Evolutionary conservation across 2,797 vertebrate species (phyloP).

Genomic region (Gymnodraco acuticeps): DNA sequence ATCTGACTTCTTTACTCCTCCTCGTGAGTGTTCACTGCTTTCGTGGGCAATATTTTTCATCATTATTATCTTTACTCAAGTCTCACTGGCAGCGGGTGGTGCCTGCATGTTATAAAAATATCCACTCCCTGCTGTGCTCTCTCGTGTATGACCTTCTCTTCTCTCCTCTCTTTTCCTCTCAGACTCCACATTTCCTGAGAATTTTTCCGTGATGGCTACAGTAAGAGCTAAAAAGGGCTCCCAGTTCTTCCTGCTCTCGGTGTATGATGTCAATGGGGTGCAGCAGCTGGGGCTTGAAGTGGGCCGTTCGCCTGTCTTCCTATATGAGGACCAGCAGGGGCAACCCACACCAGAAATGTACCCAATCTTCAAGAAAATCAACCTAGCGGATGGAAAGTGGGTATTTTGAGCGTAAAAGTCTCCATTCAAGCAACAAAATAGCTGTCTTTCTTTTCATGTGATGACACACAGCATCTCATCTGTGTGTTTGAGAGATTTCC

Average conservation of each 20-base stretch:
- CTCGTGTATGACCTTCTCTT: conserved; percentile 34
- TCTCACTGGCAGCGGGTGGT: conserved; percentile 48
- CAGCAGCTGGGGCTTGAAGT: conserved; percentile 92
- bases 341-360: conserved; percentile 84
- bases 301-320: conserved; percentile 86
- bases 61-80: conserved; percentile 63
- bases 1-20: conserved; percentile 34
- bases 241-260: conserved; percentile 89
- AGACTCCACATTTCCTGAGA: conserved; percentile 88
- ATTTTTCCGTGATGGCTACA: conserved; percentile 91
- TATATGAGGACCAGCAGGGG: conserved; percentile 89
- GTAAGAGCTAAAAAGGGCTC: conserved; percentile 85
- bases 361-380: conserved; percentile 88
- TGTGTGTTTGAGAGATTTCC: not conserved
- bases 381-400: conserved; percentile 92
- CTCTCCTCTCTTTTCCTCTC: conserved; percentile 4
- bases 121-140: conserved; percentile 45
- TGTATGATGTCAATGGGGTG: conserved; percentile 87
- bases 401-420: conserved; percentile 55
- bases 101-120: conserved; percentile 56
- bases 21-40: conserved; percentile 23
- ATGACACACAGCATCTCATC: not conserved
- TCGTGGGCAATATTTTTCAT: conserved; percentile 55
- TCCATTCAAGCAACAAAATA: not conserved
- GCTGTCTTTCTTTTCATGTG: conserved; percentile 1